phyloP scores from a whole-genome alignment of 1,140 invertebrate genomes.

The Anadara kagoshimensis region DNA sequence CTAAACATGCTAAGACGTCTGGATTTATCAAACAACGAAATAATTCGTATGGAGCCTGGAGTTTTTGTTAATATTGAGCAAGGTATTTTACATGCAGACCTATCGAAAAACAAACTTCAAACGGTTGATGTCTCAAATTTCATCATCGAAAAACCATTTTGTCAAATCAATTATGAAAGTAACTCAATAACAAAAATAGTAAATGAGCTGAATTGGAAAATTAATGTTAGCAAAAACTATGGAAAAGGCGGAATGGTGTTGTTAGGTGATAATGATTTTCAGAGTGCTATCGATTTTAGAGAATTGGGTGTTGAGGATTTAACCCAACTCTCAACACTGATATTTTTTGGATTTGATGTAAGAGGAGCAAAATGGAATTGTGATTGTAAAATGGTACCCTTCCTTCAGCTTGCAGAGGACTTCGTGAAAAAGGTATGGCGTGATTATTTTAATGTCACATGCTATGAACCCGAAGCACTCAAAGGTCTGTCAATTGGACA shows the following conservation, averaged over 20 bases:
- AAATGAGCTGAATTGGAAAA: slow-evolving; percentile 8
- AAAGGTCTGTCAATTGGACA: slow-evolving; percentile 9
- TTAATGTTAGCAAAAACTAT: background rate
- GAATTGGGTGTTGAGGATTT: no score
- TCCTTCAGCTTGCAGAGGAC: slow-evolving; percentile 19
- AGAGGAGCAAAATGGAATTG: no score
- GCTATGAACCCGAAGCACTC: slow-evolving; percentile 16
- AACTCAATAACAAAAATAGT: slow-evolving; percentile 13
- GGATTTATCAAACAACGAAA: slow-evolving; percentile 15
- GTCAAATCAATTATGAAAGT: no score
- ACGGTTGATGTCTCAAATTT: no score
- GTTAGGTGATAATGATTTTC: background rate
- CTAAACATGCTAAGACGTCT: slow-evolving; percentile 13
- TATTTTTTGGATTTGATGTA: no score
- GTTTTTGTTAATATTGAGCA: no score
- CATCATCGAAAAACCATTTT: no score
- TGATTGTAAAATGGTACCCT: slow-evolving; percentile 31
- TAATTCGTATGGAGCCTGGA: no score
- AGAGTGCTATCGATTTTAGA: no score
- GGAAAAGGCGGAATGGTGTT: slow-evolving; percentile 23
- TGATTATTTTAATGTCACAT: slow-evolving; percentile 21
- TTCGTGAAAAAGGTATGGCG: slow-evolving; percentile 27
- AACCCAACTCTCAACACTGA: no score
- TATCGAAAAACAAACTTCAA: no score
- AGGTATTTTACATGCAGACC: no score